These are phyloP conservation scores for Raja brachyura DNA, from an alignment of 2,113 vertebrate species.

Conservation along the genomic window DNA sequence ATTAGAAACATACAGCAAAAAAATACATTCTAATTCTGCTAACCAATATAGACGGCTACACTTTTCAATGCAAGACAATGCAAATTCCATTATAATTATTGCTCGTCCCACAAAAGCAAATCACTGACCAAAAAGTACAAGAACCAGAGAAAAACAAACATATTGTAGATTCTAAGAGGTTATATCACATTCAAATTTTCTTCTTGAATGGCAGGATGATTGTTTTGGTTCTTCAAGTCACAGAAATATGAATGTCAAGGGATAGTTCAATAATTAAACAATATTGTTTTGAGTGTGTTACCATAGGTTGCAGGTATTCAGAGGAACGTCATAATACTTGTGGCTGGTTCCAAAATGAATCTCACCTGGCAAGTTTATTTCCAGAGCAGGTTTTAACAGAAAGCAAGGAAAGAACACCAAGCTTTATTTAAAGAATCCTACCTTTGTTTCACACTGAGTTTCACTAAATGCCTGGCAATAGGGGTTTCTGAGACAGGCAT, in stretches of 20 bases:
- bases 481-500: not conserved
- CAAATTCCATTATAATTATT: not conserved
- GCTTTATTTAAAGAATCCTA: not conserved
- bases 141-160: not conserved
- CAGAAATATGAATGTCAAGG: not conserved
- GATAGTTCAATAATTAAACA: not conserved
- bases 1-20: not conserved
- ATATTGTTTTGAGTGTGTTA: not conserved
- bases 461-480: not conserved
- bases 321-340: not conserved
- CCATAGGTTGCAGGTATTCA: not conserved
- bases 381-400: not conserved
- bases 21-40: not conserved
- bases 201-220: not conserved
- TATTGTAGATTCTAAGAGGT: not conserved
- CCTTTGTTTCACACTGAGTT: not conserved
- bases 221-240: not conserved
- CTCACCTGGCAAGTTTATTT: not conserved
- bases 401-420: not conserved
- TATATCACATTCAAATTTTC: not conserved
- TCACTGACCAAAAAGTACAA: slow-evolving; percentile 20
- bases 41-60: not conserved
- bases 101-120: not conserved
- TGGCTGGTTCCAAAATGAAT: not conserved
- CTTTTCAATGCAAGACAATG: slow-evolving; percentile 9